These are phyloP conservation scores for Cinara cedri DNA, from an alignment of 2,888 invertebrate genomes.

Conservation along the genomic window DNA sequence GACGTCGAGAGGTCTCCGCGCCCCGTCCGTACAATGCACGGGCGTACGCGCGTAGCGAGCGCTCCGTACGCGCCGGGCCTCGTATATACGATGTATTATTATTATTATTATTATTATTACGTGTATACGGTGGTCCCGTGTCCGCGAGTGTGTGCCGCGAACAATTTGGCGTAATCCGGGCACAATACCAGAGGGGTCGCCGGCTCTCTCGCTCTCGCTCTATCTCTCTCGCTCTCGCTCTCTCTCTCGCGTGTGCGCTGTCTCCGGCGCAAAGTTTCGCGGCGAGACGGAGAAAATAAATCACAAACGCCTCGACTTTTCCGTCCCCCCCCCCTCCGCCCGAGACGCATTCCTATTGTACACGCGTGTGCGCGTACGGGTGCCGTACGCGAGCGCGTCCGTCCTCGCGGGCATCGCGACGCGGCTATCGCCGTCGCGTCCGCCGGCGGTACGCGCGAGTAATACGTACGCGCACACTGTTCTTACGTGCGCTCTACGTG, in stretches of 20 bases:
- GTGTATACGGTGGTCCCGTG: background rate
- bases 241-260: too few relatives aligned
- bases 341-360: background rate
- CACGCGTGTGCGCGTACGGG: background rate
- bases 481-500: background rate
- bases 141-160: slow-evolving; percentile 36
- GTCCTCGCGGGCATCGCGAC: background rate
- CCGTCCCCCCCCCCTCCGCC: background rate
- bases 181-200: slow-evolving; percentile 48
- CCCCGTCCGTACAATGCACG: background rate
- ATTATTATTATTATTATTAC: slow-evolving; percentile 30
- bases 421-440: too few relatives aligned
- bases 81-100: background rate
- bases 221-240: background rate
- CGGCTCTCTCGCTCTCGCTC: background rate
- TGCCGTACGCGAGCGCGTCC: background rate
- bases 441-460: too few relatives aligned
- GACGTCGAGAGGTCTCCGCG: background rate
- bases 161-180: slow-evolving; percentile 55
- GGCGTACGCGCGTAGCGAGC: too few relatives aligned
- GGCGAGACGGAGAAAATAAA: slow-evolving; percentile 30
- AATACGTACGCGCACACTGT: background rate
- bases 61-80: too few relatives aligned
- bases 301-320: slow-evolving; percentile 43
- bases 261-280: slow-evolving; percentile 6